Evolutionary conservation across 1,140 invertebrate genomes (phyloP).

Genomic region (Caenorhabditis tropicalis): DNA sequence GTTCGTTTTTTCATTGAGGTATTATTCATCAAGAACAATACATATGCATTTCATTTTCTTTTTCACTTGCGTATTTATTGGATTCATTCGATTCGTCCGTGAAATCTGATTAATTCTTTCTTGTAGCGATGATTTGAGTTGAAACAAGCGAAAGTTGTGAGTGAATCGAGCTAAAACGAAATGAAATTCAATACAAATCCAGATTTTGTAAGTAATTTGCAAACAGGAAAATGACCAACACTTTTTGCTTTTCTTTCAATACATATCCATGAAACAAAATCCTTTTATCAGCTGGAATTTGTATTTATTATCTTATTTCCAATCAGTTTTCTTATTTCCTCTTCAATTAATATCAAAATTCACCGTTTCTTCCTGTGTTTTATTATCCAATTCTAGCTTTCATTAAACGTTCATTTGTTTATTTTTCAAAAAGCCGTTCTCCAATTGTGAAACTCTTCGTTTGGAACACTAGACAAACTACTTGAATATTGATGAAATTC

Average conservation of each 20-base stretch:
- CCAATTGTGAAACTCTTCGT: not conserved
- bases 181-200: not conserved
- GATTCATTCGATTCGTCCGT: constrained; percentile 26
- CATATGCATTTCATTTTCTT: constrained; percentile 38
- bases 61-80: constrained; percentile 17
- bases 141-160: not conserved
- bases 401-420: not conserved
- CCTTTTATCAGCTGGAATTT: no score
- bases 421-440: not conserved
- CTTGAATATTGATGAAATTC: constrained; percentile 2
- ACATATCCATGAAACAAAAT: no score
- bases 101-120: constrained; percentile 41
- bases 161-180: not conserved
- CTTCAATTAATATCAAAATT: not conserved
- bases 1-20: constrained; percentile 18
- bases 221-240: no score
- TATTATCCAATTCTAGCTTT: not conserved
- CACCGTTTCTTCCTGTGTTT: not conserved
- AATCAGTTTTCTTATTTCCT: not conserved
- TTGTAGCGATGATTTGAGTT: not conserved
- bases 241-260: no score
- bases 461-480: constrained; percentile 1
- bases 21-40: constrained; percentile 32
- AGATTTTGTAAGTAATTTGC: not conserved
- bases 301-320: no score